Conservation (phyloP, 2,797 vertebrate species). For the Propithecus deckenii region DNA sequence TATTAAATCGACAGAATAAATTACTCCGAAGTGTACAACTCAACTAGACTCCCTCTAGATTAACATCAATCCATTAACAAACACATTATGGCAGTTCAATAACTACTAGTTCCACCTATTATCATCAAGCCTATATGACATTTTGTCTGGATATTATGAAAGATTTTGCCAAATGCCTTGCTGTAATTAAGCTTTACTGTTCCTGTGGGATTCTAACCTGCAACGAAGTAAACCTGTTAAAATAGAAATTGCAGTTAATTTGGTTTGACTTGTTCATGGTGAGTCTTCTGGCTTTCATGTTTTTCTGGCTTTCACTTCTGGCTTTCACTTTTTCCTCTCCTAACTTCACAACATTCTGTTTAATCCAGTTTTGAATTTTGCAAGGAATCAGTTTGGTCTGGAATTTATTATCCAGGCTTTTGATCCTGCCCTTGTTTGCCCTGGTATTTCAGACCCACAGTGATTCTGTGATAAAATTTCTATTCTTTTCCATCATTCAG, state of each 20-base stretch:
- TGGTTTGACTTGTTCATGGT: neutral
- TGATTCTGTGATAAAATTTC: conserved; percentile 22
- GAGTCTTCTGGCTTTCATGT: neutral
- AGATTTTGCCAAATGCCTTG: conserved; percentile 23
- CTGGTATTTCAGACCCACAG: neutral
- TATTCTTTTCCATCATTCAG: neutral
- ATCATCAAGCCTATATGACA: neutral
- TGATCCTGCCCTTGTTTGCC: neutral
- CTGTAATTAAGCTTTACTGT: neutral
- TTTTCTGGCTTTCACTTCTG: neutral
- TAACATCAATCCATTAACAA: neutral
- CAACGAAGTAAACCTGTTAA: neutral
- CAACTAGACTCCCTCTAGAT: neutral
- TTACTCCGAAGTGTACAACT: neutral
- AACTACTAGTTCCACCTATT: neutral
- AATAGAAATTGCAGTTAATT: conserved; percentile 12
- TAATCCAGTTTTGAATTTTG: conserved; percentile 38
- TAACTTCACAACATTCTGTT: neutral
- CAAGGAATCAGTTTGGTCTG: neutral
- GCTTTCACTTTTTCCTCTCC: neutral
- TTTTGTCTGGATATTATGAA: conserved; percentile 24
- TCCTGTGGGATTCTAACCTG: neutral
- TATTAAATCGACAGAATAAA: neutral
- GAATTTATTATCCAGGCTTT: conserved; percentile 9
- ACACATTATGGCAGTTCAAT: neutral